Evolutionary conservation across 2,888 invertebrate species (phyloP).

Genomic region (Achlya flavicornis): DNA sequence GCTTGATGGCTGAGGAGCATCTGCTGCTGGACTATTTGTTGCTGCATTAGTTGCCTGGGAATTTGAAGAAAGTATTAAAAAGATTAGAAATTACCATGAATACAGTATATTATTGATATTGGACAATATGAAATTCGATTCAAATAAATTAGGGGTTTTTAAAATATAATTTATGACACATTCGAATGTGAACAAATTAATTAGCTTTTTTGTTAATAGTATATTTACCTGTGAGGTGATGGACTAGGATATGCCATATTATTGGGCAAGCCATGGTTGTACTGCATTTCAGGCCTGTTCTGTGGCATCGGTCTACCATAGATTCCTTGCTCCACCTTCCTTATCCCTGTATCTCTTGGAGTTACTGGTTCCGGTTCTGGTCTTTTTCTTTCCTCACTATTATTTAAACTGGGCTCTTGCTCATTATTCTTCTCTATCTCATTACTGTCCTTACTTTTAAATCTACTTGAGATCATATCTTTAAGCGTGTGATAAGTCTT

Average conservation of each 20-base stretch:
- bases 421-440: constrained; percentile 82
- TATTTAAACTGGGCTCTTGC: constrained; percentile 83
- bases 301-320: constrained; percentile 85
- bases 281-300: constrained; percentile 76
- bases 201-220: not conserved
- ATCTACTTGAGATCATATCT: constrained; percentile 92
- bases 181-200: too few relatives aligned
- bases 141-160: too few relatives aligned
- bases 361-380: constrained; percentile 73
- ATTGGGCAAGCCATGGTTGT: constrained; percentile 66
- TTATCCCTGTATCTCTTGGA: constrained; percentile 70
- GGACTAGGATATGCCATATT: constrained; percentile 76
- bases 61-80: constrained; percentile 9
- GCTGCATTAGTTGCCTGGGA: constrained; percentile 73
- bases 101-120: too few relatives aligned
- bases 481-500: constrained; percentile 92
- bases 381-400: constrained; percentile 84
- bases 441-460: constrained; percentile 85
- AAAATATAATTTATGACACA: too few relatives aligned
- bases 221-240: constrained; percentile 72
- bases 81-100: not conserved
- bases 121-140: too few relatives aligned
- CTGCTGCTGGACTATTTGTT: constrained; percentile 79
- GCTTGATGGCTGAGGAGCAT: constrained; percentile 78
- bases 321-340: constrained; percentile 84